Evolutionary conservation across 2,888 invertebrate species (phyloP), one percentile per base, ranked within the genome.

Genomic region (Cetonia aurata): DNA sequence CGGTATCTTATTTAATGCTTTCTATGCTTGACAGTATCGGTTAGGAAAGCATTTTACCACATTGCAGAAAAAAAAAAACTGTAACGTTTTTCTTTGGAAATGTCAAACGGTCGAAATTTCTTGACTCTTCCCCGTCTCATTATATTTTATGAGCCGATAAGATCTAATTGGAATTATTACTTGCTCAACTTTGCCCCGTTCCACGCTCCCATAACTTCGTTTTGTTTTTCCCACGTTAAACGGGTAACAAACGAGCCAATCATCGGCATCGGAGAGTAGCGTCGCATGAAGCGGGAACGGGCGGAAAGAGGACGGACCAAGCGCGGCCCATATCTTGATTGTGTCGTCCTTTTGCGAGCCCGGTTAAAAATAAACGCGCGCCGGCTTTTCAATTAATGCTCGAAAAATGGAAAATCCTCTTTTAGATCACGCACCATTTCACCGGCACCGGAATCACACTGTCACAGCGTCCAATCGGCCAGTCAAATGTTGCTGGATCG

Each of bases 391-490:
- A 83, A 83, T 83, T 82, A 83, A 82, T 77, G 81, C 75, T 79
- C 80, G 71, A 82, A 83, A 83, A 83, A 83, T 82, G 81, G 82
- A 82, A 82, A 82, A 82, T 81, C 83, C 81, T 77, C 78, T 77
- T 72, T 60, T 37, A 60, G 69, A 62, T 60, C 69, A 69, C 69
- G 69, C 69, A 69, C 69, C 69, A 69, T 69, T 69, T 69, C 69
- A 69, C 69, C 60, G 60, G 53, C 60, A 80, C 79, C 80, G 78
- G 80, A 82, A 80, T 80, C 79, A 79, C 79, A 78, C 79, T 81
- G 80, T 81, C 81, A 80, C 79, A 78, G 73, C 37, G 71, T 50
- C 69, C 62, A 52, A 50, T 62, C 53, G 62, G 46, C 62, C 69
- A 53, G 31, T 41, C 41, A 42, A 60, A 70, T 62, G 48, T 62